These are phyloP conservation scores for Cettia cetti DNA, from an alignment of 2,113 vertebrate genomes.

Conservation along the genomic window DNA sequence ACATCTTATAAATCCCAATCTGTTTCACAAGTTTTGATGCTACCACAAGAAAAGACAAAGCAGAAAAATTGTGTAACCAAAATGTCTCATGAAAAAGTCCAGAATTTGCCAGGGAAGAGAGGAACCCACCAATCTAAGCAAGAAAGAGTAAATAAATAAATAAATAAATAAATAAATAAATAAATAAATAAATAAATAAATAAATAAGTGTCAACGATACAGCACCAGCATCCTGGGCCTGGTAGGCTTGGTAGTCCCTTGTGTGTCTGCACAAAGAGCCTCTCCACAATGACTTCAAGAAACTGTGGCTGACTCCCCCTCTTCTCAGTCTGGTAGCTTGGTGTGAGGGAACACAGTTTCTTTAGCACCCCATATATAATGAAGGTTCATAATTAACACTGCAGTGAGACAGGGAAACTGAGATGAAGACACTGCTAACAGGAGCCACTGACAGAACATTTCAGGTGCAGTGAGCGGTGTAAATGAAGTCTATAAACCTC, in stretches of 20 bases:
- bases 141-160: background rate
- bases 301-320: background rate
- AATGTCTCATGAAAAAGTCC: background rate
- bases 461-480: background rate
- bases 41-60: background rate
- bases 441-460: background rate
- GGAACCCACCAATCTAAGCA: background rate
- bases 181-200: no score
- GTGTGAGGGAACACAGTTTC: background rate
- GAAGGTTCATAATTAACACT: background rate
- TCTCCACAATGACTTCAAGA: accelerated
- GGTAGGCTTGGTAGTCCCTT: background rate
- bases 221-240: background rate
- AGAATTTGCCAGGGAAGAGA: background rate
- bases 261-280: background rate
- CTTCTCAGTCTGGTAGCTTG: background rate
- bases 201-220: background rate
- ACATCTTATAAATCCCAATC: background rate
- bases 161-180: no score
- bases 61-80: background rate
- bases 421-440: background rate
- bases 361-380: background rate
- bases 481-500: background rate
- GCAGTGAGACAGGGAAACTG: background rate
- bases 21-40: background rate